These are phyloP conservation scores for Caracal caracal DNA, from an alignment of 2,113 vertebrate species.

Conservation along the genomic window DNA sequence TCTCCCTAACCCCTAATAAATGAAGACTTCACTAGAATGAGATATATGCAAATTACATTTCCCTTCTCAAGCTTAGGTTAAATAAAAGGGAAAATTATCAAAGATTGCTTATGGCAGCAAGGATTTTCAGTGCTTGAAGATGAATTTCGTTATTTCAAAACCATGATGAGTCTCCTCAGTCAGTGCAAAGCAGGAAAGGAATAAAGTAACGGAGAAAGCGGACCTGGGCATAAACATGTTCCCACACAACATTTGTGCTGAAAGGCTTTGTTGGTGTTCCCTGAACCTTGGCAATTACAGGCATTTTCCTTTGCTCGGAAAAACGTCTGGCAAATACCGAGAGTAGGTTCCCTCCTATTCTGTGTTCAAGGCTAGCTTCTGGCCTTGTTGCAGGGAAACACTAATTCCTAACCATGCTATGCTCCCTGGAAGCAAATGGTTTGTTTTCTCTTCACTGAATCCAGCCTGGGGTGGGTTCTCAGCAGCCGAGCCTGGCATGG, in stretches of 20 bases:
- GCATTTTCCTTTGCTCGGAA: slow-evolving; percentile 31
- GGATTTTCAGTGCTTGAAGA: slow-evolving; percentile 47
- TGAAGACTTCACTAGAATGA: slow-evolving; percentile 56
- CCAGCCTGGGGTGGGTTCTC: slow-evolving; percentile 26
- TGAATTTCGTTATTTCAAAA: slow-evolving; percentile 56
- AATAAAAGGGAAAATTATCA: slow-evolving; percentile 64
- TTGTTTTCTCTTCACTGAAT: slow-evolving; percentile 58
- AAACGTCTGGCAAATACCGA: slow-evolving; percentile 21
- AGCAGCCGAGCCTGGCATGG: slow-evolving; percentile 49
- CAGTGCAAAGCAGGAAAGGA: slow-evolving; percentile 11
- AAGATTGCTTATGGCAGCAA: slow-evolving; percentile 54
- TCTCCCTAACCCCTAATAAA: slow-evolving; percentile 16
- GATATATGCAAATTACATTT: slow-evolving; percentile 62
- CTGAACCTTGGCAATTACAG: slow-evolving; percentile 39
- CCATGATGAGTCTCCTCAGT: background rate
- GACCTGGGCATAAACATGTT: background rate
- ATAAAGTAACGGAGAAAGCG: background rate
- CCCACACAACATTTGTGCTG: background rate
- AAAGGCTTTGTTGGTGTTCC: slow-evolving; percentile 38
- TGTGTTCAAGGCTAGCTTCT: slow-evolving; percentile 59
- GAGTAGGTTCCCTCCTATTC: slow-evolving; percentile 24
- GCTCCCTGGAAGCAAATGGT: slow-evolving; percentile 53
- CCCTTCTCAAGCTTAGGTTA: slow-evolving; percentile 64
- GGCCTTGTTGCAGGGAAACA: slow-evolving; percentile 38
- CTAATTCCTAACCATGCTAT: slow-evolving; percentile 25